Base-by-base conservation (phyloP, 2,888 invertebrate species). In the Loripinus fragilis region DNA sequence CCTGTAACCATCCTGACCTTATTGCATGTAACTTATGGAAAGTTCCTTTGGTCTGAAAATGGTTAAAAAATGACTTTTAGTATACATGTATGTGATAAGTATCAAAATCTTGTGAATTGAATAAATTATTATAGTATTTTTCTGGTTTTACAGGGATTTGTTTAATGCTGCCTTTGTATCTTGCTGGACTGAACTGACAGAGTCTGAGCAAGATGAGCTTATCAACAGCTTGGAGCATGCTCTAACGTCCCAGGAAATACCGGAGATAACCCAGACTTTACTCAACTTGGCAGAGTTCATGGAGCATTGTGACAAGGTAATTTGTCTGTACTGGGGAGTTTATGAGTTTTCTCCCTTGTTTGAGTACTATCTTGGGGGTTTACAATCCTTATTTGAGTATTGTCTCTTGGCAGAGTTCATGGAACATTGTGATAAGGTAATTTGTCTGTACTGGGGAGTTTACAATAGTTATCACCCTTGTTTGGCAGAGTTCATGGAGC, bases 291-390 rank as follows among this genome's bases (percentile, higher is more conserved):
- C 99, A 0, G 99, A 99, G 94, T 99, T 99, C 91, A 99, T 99
- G 98, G 99, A 99, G 90, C 99, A 99, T 92, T 99, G 99, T 91
- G 99, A 99, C 77, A 93, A 93, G 89, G 93, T 93, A 35, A n/a
- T n/a, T n/a, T n/a, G n/a, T n/a, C n/a, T n/a, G n/a, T n/a, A n/a
- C n/a, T n/a, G n/a, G n/a, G n/a, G n/a, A n/a, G n/a, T n/a, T n/a
- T n/a, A n/a, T n/a, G n/a, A n/a, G n/a, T n/a, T n/a, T n/a, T n/a
- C n/a, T n/a, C n/a, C n/a, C n/a, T n/a, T n/a, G n/a, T 94, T 94
- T 99, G 81, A 99, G 99, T 0, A 99, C 99, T 94, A 99, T 99
- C n/a, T n/a, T n/a, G n/a, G n/a, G n/a, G n/a, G n/a, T n/a, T n/a
- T n/a, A n/a, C n/a, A n/a, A n/a, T n/a, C n/a, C n/a, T n/a, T n/a